Evolutionary conservation across 2,888 invertebrate genomes (phyloP).

Genomic region (Laothoe populi): DNA sequence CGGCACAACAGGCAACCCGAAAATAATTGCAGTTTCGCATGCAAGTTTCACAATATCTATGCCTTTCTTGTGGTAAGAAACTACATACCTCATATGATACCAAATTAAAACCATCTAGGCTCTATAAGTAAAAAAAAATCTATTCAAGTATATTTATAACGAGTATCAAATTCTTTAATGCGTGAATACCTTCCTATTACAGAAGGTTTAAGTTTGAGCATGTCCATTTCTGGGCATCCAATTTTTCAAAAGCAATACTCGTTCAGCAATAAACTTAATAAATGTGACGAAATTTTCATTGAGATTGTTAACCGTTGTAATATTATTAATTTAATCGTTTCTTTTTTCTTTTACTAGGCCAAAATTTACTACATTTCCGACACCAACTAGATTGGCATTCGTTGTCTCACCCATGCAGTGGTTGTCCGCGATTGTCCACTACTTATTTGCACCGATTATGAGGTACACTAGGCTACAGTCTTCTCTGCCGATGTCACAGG

Average conservation of each 20-base stretch:
- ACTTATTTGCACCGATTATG: conserved; percentile 49
- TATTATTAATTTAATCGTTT: background rate
- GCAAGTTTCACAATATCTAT: conserved; percentile 30
- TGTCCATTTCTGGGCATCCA: too few species aligned
- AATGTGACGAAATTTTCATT: too few species aligned
- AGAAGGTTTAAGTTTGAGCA: too few species aligned
- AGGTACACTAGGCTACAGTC: conserved; percentile 54
- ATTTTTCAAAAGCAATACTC: too few species aligned
- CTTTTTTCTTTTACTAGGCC: conserved; percentile 43
- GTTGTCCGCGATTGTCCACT: conserved; percentile 55
- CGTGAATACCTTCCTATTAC: too few species aligned
- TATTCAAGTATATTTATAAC: too few species aligned
- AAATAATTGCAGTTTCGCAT: conserved; percentile 42
- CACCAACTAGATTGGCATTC: conserved; percentile 49
- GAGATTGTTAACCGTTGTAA: background rate
- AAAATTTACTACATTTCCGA: conserved; percentile 50
- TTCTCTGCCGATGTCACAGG: conserved; percentile 36
- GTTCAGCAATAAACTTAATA: too few species aligned
- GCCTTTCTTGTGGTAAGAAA: conserved; percentile 45
- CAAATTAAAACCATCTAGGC: too few species aligned
- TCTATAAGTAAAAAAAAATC: too few species aligned
- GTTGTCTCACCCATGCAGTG: conserved; percentile 60
- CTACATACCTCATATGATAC: too few species aligned
- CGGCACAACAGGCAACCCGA: conserved; percentile 49
- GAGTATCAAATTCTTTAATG: too few species aligned